Evolutionary conservation across 2,113 vertebrate species (phyloP).

Genomic region (Rhombomys opimus): DNA sequence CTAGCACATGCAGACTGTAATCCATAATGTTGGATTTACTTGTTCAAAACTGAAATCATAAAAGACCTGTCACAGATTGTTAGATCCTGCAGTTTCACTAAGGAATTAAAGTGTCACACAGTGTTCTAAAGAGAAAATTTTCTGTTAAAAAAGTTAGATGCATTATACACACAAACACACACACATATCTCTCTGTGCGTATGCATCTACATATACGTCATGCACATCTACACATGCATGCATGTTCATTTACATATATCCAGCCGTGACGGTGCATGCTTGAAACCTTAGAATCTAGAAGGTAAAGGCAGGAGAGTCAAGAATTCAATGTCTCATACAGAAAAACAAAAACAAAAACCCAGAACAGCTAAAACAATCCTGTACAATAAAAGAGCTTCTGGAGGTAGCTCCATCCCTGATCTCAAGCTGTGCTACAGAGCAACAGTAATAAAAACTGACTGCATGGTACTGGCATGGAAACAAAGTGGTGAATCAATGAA

Average conservation of each 20-base stretch:
- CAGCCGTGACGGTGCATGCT: not conserved
- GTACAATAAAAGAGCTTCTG: too few species aligned
- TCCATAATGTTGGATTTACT: not conserved
- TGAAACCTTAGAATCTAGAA: not conserved
- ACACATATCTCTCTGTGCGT: too few species aligned
- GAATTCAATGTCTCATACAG: not conserved
- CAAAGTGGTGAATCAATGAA: too few species aligned
- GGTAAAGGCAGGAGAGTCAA: not conserved
- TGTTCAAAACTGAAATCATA: conserved; percentile 1
- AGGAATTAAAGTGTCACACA: not conserved
- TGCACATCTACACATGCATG: not conserved
- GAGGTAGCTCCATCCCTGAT: too few species aligned
- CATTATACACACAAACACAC: not conserved
- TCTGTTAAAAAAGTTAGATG: not conserved
- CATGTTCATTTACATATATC: not conserved
- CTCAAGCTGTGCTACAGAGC: too few species aligned
- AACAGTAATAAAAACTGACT: too few species aligned
- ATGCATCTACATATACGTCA: not conserved
- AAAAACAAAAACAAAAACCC: too few species aligned
- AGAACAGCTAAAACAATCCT: too few species aligned
- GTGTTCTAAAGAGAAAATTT: not conserved
- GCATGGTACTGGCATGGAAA: too few species aligned
- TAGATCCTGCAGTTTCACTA: not conserved
- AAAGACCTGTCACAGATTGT: not conserved
- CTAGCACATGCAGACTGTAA: not conserved